A percentile compares a stretch with the other conserved stretches of the same genome.
Conservation (phyloP, 2,797 vertebrate species). For the Phalloptychus januarius region DNA sequence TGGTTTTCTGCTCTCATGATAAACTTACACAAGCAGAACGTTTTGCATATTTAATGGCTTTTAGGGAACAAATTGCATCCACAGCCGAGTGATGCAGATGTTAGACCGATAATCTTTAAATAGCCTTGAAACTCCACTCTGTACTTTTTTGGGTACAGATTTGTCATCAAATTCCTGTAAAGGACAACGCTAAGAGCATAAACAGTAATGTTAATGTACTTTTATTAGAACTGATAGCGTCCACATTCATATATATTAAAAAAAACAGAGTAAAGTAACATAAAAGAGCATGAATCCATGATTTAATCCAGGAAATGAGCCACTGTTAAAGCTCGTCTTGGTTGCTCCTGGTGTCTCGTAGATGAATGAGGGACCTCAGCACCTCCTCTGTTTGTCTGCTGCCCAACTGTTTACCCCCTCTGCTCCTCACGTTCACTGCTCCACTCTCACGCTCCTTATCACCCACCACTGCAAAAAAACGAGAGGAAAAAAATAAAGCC, state of each 20-base stretch:
- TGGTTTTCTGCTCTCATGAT: slow-evolving; percentile 50
- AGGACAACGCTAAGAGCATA: neutral
- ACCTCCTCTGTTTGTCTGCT: slow-evolving; percentile 70
- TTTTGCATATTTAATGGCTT: slow-evolving; percentile 39
- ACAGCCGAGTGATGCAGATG: slow-evolving; percentile 30
- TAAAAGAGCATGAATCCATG: slow-evolving; percentile 31
- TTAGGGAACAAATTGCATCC: slow-evolving; percentile 35
- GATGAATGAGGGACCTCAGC: slow-evolving; percentile 76
- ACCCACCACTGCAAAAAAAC: slow-evolving; percentile 82
- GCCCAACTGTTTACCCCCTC: slow-evolving; percentile 82
- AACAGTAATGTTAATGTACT: slow-evolving; percentile 3
- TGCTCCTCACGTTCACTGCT: slow-evolving; percentile 84
- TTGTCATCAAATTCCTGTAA: slow-evolving; percentile 16
- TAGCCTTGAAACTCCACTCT: slow-evolving; percentile 15
- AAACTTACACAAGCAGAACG: slow-evolving; percentile 31
- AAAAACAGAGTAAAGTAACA: slow-evolving; percentile 2
- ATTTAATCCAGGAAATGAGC: neutral
- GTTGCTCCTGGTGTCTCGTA: slow-evolving; percentile 78
- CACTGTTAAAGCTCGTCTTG: slow-evolving; percentile 81
- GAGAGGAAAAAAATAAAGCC: slow-evolving; percentile 9
- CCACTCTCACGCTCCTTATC: slow-evolving; percentile 80
- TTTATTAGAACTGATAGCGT: slow-evolving; percentile 67
- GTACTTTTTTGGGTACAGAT: slow-evolving; percentile 3
- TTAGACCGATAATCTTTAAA: slow-evolving; percentile 47
- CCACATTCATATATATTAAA: slow-evolving; percentile 13